phyloP scores from a whole-genome alignment of 2,888 invertebrate species.

The Drosophila birchii region DNA sequence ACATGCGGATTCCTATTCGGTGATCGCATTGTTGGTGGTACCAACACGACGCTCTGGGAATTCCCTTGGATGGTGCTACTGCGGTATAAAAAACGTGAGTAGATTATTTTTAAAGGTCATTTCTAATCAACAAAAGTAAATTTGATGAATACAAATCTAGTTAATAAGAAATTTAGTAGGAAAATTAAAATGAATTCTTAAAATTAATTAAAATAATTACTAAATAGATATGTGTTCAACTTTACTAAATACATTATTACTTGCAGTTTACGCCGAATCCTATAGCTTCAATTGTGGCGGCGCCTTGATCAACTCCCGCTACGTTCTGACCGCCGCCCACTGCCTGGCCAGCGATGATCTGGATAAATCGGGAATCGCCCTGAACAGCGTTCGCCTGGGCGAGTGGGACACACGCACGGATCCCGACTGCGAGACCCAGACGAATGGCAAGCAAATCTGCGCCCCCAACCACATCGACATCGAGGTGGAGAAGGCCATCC shows the following conservation, averaged over 20 bases:
- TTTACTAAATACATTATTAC: too few species aligned
- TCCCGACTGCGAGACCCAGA: conserved; percentile 77
- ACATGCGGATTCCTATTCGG: conserved; percentile 86
- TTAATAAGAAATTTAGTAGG: too few species aligned
- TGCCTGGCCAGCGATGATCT: conserved; percentile 89
- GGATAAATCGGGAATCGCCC: conserved; percentile 86
- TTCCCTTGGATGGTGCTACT: conserved; percentile 86
- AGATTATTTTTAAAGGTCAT: not conserved
- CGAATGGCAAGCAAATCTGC: conserved; percentile 85
- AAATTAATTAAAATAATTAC: too few species aligned
- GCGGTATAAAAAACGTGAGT: conserved; percentile 85
- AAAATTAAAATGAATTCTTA: too few species aligned
- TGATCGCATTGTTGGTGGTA: conserved; percentile 88
- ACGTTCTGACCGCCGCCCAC: conserved; percentile 91
- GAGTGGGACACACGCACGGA: conserved; percentile 82
- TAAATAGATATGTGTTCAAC: not conserved
- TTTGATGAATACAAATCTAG: not conserved
- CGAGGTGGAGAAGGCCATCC: conserved; percentile 87
- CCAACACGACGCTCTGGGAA: conserved; percentile 87
- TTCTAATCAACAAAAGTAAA: not conserved
- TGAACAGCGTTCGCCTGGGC: conserved; percentile 84
- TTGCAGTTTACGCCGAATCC: conserved; percentile 17
- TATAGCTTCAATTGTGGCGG: conserved; percentile 89
- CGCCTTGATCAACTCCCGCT: conserved; percentile 87
- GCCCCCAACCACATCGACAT: conserved; percentile 87